Evolutionary conservation across 2,797 vertebrate species (phyloP).

Genomic region (Diplodus puntazzo): DNA sequence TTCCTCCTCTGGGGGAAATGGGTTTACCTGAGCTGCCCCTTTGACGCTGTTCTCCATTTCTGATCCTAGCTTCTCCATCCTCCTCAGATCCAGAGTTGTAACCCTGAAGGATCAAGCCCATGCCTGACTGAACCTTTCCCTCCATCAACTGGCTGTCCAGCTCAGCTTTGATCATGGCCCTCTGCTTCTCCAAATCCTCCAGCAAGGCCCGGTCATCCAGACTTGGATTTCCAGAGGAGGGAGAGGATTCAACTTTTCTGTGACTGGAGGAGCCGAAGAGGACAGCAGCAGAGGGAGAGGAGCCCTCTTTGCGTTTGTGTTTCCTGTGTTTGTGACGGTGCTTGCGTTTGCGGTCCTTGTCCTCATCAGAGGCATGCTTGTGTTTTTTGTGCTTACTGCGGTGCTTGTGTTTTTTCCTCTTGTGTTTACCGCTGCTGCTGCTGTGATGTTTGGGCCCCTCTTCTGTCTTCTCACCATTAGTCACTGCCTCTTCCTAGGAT

Average conservation of each 20-base stretch:
- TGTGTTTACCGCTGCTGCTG: constrained; percentile 89
- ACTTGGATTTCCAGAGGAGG: constrained; percentile 86
- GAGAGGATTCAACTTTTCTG: constrained; percentile 78
- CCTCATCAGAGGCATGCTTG: constrained; percentile 95
- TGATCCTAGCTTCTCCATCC: constrained; percentile 91
- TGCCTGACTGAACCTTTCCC: constrained; percentile 93
- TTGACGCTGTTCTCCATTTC: constrained; percentile 92
- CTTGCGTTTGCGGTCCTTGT: constrained; percentile 96
- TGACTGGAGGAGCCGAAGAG: constrained; percentile 65
- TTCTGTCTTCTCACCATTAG: constrained; percentile 84
- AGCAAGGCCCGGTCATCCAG: constrained; percentile 94
- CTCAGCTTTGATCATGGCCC: constrained; percentile 98
- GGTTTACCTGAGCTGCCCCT: constrained; percentile 81
- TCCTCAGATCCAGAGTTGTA: constrained; percentile 99
- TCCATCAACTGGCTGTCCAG: constrained; percentile 98
- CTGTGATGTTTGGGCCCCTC: constrained; percentile 84
- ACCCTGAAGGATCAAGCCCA: constrained; percentile 98
- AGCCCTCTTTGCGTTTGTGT: constrained; percentile 95
- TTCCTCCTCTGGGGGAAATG: constrained; percentile 80
- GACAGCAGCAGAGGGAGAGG: constrained; percentile 75
- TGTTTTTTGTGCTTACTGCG: constrained; percentile 99
- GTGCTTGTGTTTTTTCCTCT: constrained; percentile 99
- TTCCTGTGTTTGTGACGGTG: constrained; percentile 99
- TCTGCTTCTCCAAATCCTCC: constrained; percentile 98
- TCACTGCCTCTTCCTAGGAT: constrained; percentile 73